These are phyloP conservation scores for Neogobius melanostomus DNA, from an alignment of 2,113 vertebrate genomes.

Conservation along the genomic window DNA sequence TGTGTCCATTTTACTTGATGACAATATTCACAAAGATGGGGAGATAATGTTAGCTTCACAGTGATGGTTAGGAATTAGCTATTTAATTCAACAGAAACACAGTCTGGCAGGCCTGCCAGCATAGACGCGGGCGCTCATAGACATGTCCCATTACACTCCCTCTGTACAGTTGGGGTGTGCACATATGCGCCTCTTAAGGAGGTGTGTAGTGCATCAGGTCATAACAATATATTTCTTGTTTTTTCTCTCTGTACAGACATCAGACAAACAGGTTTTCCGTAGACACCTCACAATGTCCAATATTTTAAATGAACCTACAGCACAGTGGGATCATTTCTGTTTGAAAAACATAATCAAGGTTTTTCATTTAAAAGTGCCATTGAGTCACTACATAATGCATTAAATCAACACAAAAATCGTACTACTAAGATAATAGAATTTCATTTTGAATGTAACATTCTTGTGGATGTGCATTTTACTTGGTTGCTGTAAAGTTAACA, in stretches of 20 bases:
- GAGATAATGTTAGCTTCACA: slow-evolving; percentile 78
- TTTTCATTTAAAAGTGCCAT: slow-evolving; percentile 56
- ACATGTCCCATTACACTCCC: slow-evolving; percentile 47
- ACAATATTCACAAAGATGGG: slow-evolving; percentile 77
- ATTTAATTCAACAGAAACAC: slow-evolving; percentile 58
- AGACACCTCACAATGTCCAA: slow-evolving; percentile 38
- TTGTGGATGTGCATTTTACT: background rate
- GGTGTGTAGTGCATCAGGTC: slow-evolving; percentile 47
- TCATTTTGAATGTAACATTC: background rate
- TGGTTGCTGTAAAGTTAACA: background rate
- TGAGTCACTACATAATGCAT: slow-evolving; percentile 20
- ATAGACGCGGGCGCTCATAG: slow-evolving; percentile 29
- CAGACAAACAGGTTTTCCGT: slow-evolving; percentile 32
- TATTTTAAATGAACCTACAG: slow-evolving; percentile 15
- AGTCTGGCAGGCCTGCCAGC: slow-evolving; percentile 31
- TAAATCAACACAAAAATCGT: background rate
- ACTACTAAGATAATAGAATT: background rate
- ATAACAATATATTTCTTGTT: slow-evolving; percentile 11
- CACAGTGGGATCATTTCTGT: slow-evolving; percentile 1
- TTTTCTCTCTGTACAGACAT: slow-evolving; percentile 27
- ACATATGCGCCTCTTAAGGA: slow-evolving; percentile 38
- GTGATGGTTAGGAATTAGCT: slow-evolving; percentile 74
- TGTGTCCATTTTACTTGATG: slow-evolving; percentile 74
- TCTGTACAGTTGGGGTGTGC: slow-evolving; percentile 29
- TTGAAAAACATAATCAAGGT: slow-evolving; percentile 20